Evolutionary conservation across 1,140 invertebrate genomes (phyloP).

Genomic region (Drepana arcuata): DNA sequence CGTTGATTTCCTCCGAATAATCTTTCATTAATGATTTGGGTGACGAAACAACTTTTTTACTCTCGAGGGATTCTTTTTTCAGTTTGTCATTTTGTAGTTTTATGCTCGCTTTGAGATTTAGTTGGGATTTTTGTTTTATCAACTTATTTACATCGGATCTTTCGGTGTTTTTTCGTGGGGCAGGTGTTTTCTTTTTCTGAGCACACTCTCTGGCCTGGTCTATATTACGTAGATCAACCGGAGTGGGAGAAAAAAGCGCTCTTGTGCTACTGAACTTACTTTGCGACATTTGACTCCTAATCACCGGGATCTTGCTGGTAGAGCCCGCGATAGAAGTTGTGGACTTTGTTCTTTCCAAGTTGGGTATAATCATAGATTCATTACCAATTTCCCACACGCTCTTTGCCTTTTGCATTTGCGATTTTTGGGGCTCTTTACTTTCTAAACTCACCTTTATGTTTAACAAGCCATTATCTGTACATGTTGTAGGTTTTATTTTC

Average conservation of each 20-base stretch:
- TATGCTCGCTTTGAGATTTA: conserved; percentile 45
- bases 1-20: conserved; percentile 66
- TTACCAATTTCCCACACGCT: conserved; percentile 73
- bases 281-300: conserved; percentile 64
- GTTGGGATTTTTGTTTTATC: conserved; percentile 56
- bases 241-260: conserved; percentile 71
- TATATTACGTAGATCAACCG: conserved; percentile 69
- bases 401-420: conserved; percentile 70
- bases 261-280: conserved; percentile 63
- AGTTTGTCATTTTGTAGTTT: conserved; percentile 52
- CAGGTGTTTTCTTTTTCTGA: conserved; percentile 61
- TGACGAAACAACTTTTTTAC: conserved; percentile 41
- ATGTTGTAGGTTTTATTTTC: conserved; percentile 47
- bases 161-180: conserved; percentile 39
- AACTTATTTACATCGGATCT: conserved; percentile 48
- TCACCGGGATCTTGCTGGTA: conserved; percentile 74
- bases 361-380: conserved; percentile 36
- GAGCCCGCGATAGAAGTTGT: conserved; percentile 71
- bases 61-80: conserved; percentile 46
- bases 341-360: conserved; percentile 64
- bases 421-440: conserved; percentile 39
- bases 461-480: conserved; percentile 29
- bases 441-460: conserved; percentile 33
- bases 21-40: conserved; percentile 49
- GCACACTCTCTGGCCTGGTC: conserved; percentile 70